Base-by-base conservation (phyloP, 2,113 vertebrate species). In the Muntiacus muntjak region DNA sequence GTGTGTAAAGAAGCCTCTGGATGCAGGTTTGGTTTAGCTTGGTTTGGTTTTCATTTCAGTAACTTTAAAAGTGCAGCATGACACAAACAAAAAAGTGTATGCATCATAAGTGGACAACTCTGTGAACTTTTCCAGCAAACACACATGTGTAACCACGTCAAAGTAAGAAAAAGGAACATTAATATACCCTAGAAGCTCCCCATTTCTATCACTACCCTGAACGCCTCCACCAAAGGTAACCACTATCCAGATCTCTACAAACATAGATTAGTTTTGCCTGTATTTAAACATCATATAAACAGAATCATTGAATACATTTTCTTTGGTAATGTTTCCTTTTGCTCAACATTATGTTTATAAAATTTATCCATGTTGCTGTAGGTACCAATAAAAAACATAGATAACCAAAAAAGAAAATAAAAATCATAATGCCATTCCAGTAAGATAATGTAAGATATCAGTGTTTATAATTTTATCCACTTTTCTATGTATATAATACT, bases 391-490 rank as follows among this genome's bases (percentile, higher is more conserved):
- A 60, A 91, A 97, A 86, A 95, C 94, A 87, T 7, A 85, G 60
- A 47, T 83, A 74, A 21, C 81, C 36, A 83, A 95, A 90, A 94
- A 85, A 28, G 25, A 86, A 93, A 91, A 91, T 62, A 93, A 96
- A 95, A 85, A 83, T 85, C 90, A 33, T 12, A 78, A 78, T 57
- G 23, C 33, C 30, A n/a, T 40, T 76, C 33, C 19, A 52, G 21
- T 79, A 84, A 92, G 19, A 28, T 64, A 54, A 64, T 76, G 4
- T 96, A 88, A 93, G 94, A 94, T 95, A 58, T 45, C 76, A 91
- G 28, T 92, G 40, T 92, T 94, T 94, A 19, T 94, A 36, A 86
- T 89, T 89, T 25, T 90, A 64, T 28, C 21, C 30, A 57, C 74
- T 89, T 91, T 91, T 91, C 54, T 89, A 19, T 60, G 15, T 60